Conservation (phyloP, 2,113 vertebrate species). For the Oxyura jamaicensis region DNA sequence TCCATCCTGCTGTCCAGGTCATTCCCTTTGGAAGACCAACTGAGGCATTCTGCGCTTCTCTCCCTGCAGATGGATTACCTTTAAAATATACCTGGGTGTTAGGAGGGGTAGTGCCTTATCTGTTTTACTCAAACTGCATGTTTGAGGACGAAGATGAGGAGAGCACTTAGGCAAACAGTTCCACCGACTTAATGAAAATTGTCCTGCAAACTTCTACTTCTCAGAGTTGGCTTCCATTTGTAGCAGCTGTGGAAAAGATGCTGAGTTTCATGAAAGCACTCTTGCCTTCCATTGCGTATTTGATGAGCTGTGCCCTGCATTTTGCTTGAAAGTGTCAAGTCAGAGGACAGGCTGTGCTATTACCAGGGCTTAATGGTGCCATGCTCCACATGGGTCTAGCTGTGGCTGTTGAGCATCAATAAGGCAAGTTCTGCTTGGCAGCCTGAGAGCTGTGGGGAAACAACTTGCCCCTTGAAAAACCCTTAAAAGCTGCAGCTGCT, state of each 20-base stretch:
- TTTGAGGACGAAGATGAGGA: neutral
- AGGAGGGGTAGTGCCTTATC: neutral
- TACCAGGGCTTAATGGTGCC: neutral
- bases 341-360: neutral
- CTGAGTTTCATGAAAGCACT: neutral
- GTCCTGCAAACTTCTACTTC: neutral
- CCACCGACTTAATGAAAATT: neutral
- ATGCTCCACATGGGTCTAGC: rapidly evolving
- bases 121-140: neutral
- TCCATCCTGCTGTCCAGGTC: neutral
- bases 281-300: neutral
- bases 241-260: neutral
- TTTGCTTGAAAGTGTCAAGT: neutral
- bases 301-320: neutral
- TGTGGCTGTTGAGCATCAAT: neutral
- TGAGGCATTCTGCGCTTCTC: neutral
- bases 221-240: neutral
- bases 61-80: neutral
- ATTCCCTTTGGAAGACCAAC: neutral
- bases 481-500: neutral
- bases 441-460: neutral
- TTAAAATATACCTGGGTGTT: neutral
- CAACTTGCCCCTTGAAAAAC: neutral
- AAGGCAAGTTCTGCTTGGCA: neutral
- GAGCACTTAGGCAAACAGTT: neutral